Evolutionary conservation across 2,797 vertebrate species (phyloP), one percentile per base, ranked within the genome.

Genomic region (Myotis myotis): DNA sequence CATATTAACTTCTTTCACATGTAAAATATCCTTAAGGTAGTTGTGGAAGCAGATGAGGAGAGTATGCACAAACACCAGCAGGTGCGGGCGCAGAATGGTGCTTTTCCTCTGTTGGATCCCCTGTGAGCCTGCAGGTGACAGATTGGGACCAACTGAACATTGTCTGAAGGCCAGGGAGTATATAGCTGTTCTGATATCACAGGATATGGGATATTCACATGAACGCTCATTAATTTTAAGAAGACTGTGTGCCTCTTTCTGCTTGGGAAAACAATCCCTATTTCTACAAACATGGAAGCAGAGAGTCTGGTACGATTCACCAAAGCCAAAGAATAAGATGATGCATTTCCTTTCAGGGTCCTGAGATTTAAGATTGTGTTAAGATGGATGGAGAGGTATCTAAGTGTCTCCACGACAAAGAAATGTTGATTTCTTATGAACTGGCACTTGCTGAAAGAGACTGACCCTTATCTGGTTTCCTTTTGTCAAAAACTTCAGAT

Each of bases 401-500:
- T 70, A 87, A 93, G 75, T 47, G 13, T 68, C 44, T 64, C 20
- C 3, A 64, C 17, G 47, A 13, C 5, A 49, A 16, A 79, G 75
- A 89, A 85, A 80, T 64, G 30, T 83, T 85, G 86, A 82, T 89
- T 94, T 95, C 71, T 91, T 84, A 23, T 51, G 5, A 85, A 84
- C 28, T 20, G 71, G 64, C 6, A 64, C 9, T 91, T 66, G 33
- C 36, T 87, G 70, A 84, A 87, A 76, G 36, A 78, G 33, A 83
- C 10, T 76, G 47, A 33, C 17, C 22, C 47, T 86, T 51, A 68
- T 11, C 66, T 83, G 19, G 11, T 79, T 79, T 93, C 25, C 55
- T 94, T 87, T 68, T 79, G 44, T 78, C 30, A 68, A 71, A 92
- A 94, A 36, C 33, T 82, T 89, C 47, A 64, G 60, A 78, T 81